A percentile compares a stretch with the other conserved stretches of the same genome.
These are phyloP conservation scores for Ernsta delagoae DNA, from an alignment of 2,888 invertebrate genomes.

Conservation along the genomic window DNA sequence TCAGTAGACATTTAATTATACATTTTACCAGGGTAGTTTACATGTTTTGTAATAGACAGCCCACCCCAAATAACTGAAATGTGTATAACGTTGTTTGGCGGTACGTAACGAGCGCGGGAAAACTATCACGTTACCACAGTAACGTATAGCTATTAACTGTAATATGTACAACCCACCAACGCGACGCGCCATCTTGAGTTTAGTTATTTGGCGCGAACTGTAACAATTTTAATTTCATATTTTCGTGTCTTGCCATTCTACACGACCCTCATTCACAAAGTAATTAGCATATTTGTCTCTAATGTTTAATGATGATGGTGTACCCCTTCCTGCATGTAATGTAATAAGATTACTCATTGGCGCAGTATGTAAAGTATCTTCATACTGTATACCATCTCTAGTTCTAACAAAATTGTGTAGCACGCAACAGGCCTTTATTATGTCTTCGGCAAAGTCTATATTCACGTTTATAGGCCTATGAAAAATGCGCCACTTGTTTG, in stretches of 20 bases:
- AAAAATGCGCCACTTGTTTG: constrained; percentile 41
- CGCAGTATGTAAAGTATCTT: constrained; percentile 42
- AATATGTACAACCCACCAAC: constrained; percentile 9
- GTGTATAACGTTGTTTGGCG: constrained; percentile 27
- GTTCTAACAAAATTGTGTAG: constrained; percentile 44
- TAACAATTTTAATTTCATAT: constrained; percentile 43
- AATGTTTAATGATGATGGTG: constrained; percentile 45
- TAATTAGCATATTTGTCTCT: constrained; percentile 47
- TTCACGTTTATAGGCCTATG: constrained; percentile 35
- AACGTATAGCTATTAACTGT: constrained; percentile 24
- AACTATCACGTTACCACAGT: constrained; percentile 28
- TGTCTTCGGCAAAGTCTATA: constrained; percentile 22
- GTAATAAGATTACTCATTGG: constrained; percentile 45
- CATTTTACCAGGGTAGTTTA: constrained; percentile 19
- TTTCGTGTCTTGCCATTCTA: constrained; percentile 46
- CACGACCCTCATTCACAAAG: constrained; percentile 45
- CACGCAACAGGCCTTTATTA: constrained; percentile 39
- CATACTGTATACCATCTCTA: constrained; percentile 46
- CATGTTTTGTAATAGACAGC: constrained; percentile 29
- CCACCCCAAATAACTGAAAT: constrained; percentile 30
- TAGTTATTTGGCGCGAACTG: constrained; percentile 16
- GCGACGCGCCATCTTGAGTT: constrained; percentile 12
- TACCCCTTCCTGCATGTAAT: constrained; percentile 44
- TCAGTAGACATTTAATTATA: constrained; percentile 15
- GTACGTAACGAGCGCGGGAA: constrained; percentile 29